Conservation (phyloP, 1,140 invertebrate genomes). For the Leptopilina clavipes region DNA sequence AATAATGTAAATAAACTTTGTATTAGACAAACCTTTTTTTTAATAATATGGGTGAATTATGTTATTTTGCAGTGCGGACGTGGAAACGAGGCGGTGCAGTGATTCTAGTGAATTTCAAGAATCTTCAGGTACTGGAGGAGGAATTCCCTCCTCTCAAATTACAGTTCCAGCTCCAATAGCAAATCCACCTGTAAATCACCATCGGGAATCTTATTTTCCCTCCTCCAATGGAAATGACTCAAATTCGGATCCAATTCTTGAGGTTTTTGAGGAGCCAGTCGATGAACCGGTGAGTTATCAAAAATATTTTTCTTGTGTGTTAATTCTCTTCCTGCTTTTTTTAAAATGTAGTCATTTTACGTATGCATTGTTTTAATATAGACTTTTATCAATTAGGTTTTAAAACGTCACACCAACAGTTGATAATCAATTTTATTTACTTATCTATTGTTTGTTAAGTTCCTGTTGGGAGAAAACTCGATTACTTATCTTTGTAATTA, state of each 20-base stretch:
- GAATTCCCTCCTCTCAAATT: constrained; percentile 43
- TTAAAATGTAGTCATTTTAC: neutral
- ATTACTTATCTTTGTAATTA: neutral
- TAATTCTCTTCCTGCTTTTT: neutral
- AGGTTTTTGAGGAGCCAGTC: constrained; percentile 66
- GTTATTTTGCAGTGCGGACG: constrained; percentile 51
- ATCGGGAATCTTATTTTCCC: constrained; percentile 51
- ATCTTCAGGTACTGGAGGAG: constrained; percentile 44
- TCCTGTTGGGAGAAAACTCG: too few species aligned
- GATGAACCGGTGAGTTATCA: constrained; percentile 63
- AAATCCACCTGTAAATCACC: constrained; percentile 48
- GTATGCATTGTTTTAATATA: neutral
- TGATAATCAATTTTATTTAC: too few species aligned
- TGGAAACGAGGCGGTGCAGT: constrained; percentile 54
- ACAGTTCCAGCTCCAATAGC: constrained; percentile 49
- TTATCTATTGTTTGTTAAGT: too few species aligned
- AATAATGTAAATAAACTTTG: neutral
- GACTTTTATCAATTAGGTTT: neutral
- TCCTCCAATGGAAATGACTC: constrained; percentile 53
- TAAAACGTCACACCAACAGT: neutral
- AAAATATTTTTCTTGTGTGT: neutral
- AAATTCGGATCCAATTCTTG: constrained; percentile 54
- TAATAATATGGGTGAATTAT: neutral
- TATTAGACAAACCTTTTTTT: constrained; percentile 11
- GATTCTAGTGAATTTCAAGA: constrained; percentile 53